Evolutionary conservation across 2,113 vertebrate species (phyloP), one percentile per base, ranked within the genome.

Genomic region (Percina caprodes): DNA sequence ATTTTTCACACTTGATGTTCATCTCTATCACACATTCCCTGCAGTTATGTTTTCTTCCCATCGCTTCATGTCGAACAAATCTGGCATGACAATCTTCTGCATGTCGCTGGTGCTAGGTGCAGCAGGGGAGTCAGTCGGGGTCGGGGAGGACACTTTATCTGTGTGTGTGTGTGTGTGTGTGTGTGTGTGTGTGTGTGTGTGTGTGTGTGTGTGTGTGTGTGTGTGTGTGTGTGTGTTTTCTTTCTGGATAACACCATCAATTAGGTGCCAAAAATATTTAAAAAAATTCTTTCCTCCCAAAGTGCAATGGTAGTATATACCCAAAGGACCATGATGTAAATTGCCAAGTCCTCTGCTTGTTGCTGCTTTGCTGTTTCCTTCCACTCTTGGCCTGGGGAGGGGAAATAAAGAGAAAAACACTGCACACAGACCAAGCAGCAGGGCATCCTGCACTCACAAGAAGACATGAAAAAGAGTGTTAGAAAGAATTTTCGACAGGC

Each of bases 51-150:
- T 91, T 86, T 77, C 49, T 82, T 82, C 77, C 83, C 88, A 75
- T 89, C 48, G 52, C 85, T 88, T 84, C 89, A 85, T 89, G 88
- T 90, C 58, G 60, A 89, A 89, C 88, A 91, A 93, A 92, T 91
- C 83, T 86, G 89, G 77, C 86, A 71, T 86, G 89, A 88, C 90
- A 90, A 91, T 93, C 86, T 85, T 72, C 83, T 49, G 56, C 61
- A 69, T 82, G 86, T 89, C 61, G 61, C 82, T 61, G 79, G 79
- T 48, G 56, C 76, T n/a, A 85, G 87, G 83, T 90, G 86, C 88
- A 86, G 75, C 46, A 30, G 77, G 21, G 68, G 74, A 86, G 67
- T 56, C 84, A 76, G 80, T 86, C 14, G 13, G 69, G 77, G 80
- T 86, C 14, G 13, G 69, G 77, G 73, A 84, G 75, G 35, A 51